These are phyloP conservation scores for Cryptus viduatorius DNA, from an alignment of 2,888 invertebrate genomes.

Conservation along the genomic window DNA sequence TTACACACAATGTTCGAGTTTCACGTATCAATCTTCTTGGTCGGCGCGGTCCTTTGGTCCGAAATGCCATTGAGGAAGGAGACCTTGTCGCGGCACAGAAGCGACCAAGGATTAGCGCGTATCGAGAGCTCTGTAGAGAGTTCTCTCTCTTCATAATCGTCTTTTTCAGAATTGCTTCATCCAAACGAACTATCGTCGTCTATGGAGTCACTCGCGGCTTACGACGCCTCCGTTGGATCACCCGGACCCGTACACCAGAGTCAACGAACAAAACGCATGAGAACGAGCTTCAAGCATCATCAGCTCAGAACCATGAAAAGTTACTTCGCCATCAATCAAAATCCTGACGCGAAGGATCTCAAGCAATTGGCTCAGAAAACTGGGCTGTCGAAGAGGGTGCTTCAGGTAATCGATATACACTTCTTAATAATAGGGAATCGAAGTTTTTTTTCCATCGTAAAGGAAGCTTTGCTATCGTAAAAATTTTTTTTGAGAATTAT, in stretches of 20 bases:
- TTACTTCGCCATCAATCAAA: constrained; percentile 99
- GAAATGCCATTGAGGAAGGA: constrained; percentile 9
- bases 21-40: constrained; percentile 47
- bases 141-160: background rate
- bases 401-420: constrained; percentile 91
- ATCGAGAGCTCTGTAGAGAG: background rate
- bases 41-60: background rate
- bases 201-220: constrained; percentile 91
- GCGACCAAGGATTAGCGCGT: constrained; percentile 9
- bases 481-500: no score
- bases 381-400: constrained; percentile 97
- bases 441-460: no score
- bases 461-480: no score
- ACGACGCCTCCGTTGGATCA: constrained; percentile 91
- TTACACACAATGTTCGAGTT: constrained; percentile 47
- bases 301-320: constrained; percentile 99
- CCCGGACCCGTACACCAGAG: constrained; percentile 89
- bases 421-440: background rate
- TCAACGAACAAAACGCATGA: constrained; percentile 96
- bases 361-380: constrained; percentile 99
- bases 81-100: background rate
- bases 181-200: constrained; percentile 91
- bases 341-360: constrained; percentile 99
- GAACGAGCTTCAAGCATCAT: constrained; percentile 99
- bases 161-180: constrained; percentile 89